Percentiles rank a stretch among this genome's conserved stretches.
phyloP scores from a whole-genome alignment of 2,888 invertebrate species.

The Auanema sp. region DNA sequence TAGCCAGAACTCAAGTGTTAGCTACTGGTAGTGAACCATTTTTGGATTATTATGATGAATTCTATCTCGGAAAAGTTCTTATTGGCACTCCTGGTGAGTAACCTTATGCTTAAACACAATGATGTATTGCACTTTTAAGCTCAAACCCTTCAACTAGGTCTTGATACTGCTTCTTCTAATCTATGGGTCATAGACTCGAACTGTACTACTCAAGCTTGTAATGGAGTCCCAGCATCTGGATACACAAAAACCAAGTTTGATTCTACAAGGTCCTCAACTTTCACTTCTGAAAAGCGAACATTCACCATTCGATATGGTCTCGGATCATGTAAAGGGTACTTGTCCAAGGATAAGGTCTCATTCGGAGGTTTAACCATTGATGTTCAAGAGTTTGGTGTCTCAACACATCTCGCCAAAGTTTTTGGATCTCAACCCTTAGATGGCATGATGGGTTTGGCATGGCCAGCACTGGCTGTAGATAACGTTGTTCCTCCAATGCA shows the following conservation, averaged over 20 bases:
- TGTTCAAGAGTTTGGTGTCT: conserved; percentile 47
- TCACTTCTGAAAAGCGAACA: conserved; percentile 25
- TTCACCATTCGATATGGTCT: conserved; percentile 56
- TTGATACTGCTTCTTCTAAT: no score
- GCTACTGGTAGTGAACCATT: conserved; percentile 45
- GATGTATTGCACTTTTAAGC: no score
- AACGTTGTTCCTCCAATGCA: conserved; percentile 88
- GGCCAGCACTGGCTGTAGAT: conserved; percentile 77
- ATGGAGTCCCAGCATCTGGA: conserved; percentile 8
- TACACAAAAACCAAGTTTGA: conserved; percentile 49
- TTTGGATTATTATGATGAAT: conserved; percentile 54
- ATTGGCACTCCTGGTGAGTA: conserved; percentile 48
- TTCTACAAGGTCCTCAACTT: conserved; percentile 45
- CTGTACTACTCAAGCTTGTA: no score
- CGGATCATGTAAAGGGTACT: conserved; percentile 51
- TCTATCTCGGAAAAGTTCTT: conserved; percentile 56
- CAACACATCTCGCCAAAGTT: conserved; percentile 40
- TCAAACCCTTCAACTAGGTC: no score
- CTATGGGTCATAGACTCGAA: no score
- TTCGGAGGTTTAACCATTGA: conserved; percentile 23
- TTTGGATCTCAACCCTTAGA: conserved; percentile 54
- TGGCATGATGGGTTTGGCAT: conserved; percentile 58
- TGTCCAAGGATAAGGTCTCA: conserved; percentile 41
- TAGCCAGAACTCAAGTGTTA: conserved; percentile 23
- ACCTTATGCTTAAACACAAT: no score